phyloP scores from a whole-genome alignment of 2,888 invertebrate species.

The Neoascia interrupta region DNA sequence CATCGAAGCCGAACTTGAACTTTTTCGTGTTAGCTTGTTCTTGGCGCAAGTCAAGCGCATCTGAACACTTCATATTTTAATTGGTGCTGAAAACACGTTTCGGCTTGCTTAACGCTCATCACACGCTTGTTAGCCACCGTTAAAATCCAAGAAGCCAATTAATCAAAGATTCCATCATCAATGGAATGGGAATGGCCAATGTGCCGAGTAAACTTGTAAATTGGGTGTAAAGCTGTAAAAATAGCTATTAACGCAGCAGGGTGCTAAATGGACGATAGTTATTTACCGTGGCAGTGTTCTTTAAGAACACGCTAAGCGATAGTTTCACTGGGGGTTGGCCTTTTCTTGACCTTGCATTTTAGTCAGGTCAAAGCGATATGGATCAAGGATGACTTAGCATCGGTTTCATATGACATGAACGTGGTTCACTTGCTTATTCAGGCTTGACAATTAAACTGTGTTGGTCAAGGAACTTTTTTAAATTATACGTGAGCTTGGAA shows the following conservation, averaged over 20 bases:
- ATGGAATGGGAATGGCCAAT: slow-evolving; percentile 4
- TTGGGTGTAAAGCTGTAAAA: slow-evolving; percentile 24
- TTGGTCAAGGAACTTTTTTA: no score
- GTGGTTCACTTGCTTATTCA: no score
- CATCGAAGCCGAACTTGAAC: slow-evolving; percentile 29
- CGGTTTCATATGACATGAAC: no score
- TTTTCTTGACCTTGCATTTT: slow-evolving; percentile 1
- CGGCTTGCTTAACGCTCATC: slow-evolving; percentile 35
- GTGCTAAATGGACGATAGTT: not conserved
- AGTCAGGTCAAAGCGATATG: not conserved
- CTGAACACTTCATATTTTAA: slow-evolving; percentile 9
- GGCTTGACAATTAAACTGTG: no score
- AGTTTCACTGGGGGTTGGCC: not conserved
- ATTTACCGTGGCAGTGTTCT: not conserved
- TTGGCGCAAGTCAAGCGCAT: slow-evolving; percentile 18
- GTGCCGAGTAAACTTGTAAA: slow-evolving; percentile 15
- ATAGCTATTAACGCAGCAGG: not conserved
- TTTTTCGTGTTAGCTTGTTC: slow-evolving; percentile 15
- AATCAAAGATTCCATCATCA: slow-evolving; percentile 21
- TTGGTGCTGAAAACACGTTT: slow-evolving; percentile 47
- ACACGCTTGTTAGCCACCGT: slow-evolving; percentile 37
- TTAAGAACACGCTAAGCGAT: no score
- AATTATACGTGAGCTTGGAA: no score
- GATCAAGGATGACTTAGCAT: not conserved
- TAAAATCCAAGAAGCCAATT: slow-evolving; percentile 15